Percentiles rank a stretch among this genome's conserved stretches.
These are phyloP conservation scores for Chesias legatella DNA, from an alignment of 2,888 invertebrate species.

Conservation along the genomic window DNA sequence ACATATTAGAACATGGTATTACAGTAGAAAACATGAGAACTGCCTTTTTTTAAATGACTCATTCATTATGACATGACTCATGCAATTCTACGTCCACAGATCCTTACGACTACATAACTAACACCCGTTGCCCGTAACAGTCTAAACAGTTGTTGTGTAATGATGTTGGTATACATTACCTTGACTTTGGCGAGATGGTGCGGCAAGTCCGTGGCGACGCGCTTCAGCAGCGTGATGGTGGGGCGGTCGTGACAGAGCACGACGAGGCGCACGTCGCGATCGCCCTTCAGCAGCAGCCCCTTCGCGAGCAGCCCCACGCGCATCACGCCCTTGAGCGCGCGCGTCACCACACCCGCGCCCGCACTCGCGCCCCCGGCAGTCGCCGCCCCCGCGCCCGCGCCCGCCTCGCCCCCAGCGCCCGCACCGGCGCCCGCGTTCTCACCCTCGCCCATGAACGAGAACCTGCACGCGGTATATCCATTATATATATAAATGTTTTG, in stretches of 20 bases:
- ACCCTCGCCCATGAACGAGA: conserved; percentile 67
- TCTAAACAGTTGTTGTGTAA: too few relatives aligned
- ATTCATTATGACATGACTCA: too few relatives aligned
- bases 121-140: too few relatives aligned
- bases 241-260: conserved; percentile 97
- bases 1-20: too few relatives aligned
- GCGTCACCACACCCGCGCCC: conserved; percentile 54
- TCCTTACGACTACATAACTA: too few relatives aligned
- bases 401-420: conserved; percentile 14
- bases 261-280: conserved; percentile 94
- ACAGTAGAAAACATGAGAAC: too few relatives aligned
- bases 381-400: conserved; percentile 52
- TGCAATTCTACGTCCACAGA: too few relatives aligned
- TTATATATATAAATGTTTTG: too few relatives aligned
- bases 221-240: conserved; percentile 91
- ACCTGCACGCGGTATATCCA: too few relatives aligned
- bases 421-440: conserved; percentile 30
- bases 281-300: conserved; percentile 93
- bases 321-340: conserved; percentile 97
- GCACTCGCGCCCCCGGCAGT: too few relatives aligned
- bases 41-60: too few relatives aligned
- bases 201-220: conserved; percentile 92
- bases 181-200: conserved; percentile 35
- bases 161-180: conserved; percentile 12
- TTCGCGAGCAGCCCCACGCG: conserved; percentile 89